Evolutionary conservation across 92 coral and sea anemone genomes (phyloP).

Genomic region (Phymanthus crucifer): DNA sequence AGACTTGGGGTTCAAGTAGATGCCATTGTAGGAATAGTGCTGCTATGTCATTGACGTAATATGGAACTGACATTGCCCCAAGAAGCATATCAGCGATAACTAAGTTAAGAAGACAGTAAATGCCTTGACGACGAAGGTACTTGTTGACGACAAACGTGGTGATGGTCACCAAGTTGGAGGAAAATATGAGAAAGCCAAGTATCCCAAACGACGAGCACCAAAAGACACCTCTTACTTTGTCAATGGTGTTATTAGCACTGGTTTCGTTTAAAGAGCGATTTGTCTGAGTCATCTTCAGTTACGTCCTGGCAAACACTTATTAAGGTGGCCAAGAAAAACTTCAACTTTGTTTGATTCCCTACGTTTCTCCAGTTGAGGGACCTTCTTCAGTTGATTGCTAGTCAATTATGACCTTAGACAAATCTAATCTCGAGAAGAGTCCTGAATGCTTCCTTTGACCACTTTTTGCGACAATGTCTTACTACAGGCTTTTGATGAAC

Average conservation of each 20-base stretch:
- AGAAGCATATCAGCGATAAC: conserved; percentile 21
- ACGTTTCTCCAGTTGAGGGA: no score
- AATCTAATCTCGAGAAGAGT: no score
- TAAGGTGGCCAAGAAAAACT: no score
- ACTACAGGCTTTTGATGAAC: no score
- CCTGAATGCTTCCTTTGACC: no score
- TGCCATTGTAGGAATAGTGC: not conserved
- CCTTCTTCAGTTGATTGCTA: no score
- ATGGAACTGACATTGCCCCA: conserved; percentile 17
- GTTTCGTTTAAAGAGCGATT: not conserved
- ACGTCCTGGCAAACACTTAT: not conserved
- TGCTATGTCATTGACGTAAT: conserved; percentile 9
- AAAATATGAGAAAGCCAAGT: conserved; percentile 4
- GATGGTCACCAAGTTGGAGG: conserved; percentile 15
- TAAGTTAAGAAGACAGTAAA: conserved; percentile 20
- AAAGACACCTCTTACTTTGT: not conserved
- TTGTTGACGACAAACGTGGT: conserved; percentile 20
- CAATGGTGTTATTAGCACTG: not conserved
- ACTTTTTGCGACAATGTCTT: no score
- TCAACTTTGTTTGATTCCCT: no score
- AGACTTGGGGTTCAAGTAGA: not conserved
- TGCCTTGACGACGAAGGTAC: conserved; percentile 19
- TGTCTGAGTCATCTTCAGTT: not conserved
- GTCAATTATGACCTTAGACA: no score
- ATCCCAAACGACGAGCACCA: conserved; percentile 23